Percentiles rank a stretch among this genome's conserved stretches.
These are phyloP conservation scores for Drosophila oshimai DNA, from an alignment of 1,140 invertebrate species.

Conservation along the genomic window DNA sequence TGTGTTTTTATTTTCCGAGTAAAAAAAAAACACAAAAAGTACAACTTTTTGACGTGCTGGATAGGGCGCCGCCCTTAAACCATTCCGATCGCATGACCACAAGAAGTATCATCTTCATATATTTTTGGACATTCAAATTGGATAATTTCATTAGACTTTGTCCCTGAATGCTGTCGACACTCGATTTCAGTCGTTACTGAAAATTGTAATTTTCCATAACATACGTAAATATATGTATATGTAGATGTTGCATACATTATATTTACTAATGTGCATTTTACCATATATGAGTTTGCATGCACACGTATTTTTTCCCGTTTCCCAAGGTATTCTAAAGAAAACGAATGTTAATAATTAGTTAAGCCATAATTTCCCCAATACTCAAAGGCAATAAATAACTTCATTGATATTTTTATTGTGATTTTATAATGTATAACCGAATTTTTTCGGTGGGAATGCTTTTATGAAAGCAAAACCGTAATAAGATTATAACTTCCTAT, in stretches of 20 bases:
- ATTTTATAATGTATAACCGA: conserved; percentile 72
- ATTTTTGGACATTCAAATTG: not conserved
- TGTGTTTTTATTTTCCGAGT: no score
- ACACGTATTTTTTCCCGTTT: not conserved
- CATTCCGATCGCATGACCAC: no score
- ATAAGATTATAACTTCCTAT: conserved; percentile 75
- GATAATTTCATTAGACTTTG: conserved; percentile 17
- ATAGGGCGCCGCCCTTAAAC: no score
- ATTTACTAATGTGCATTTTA: not conserved
- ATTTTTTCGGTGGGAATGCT: conserved; percentile 74
- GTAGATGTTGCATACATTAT: not conserved
- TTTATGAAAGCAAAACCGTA: conserved; percentile 75
- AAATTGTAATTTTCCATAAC: not conserved
- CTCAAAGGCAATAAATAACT: conserved; percentile 53
- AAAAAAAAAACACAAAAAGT: no score
- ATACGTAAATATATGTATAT: not conserved
- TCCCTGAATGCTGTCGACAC: conserved; percentile 19
- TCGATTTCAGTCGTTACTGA: conserved; percentile 11
- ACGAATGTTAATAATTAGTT: no score
- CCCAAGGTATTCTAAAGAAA: no score
- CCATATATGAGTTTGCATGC: conserved; percentile 8
- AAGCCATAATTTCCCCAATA: no score
- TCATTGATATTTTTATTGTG: conserved; percentile 71
- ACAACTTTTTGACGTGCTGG: no score
- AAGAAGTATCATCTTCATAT: no score